Evolutionary conservation across 2,113 vertebrate genomes (phyloP), one percentile per base, ranked within the genome.

Genomic region (Phylloscopus trochiloides): DNA sequence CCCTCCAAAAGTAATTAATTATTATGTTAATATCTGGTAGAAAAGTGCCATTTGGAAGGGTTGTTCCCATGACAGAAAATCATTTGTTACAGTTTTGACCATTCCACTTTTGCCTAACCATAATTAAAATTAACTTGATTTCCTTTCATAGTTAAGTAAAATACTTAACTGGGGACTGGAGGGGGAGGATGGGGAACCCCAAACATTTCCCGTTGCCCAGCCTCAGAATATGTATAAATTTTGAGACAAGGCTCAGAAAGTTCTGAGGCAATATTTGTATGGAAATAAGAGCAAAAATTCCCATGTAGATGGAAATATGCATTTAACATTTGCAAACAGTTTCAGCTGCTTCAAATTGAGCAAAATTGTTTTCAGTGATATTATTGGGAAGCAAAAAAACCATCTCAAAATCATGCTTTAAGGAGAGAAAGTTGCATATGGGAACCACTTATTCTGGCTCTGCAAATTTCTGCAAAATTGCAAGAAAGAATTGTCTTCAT

Each of bases 281-380:
- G 61, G 40, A 82, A 74, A 74, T 63, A 77, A 74, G 57, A 95
- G 19, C 16, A 88, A 78, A 70, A 86, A 77, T 80, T 79, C 50
- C 32, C 40, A 5, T 22, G 8, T 74, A 52, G 16, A 17, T 25
- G 10, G 59, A 86, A 95, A 67, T 63, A 55, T 1, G 6, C 11
- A 42, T 88, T 79, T 93, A 86, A 77, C n/a, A 67, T 94, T 88
- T 94, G 50, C 25, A 83, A 66, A 55, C 31, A 77, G 50, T 45
- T 94, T 76, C 57, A 90, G 38, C 36, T 90, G n/a, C 34, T 96
- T 96, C 43, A 91, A 87, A 81, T 42, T 34, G 47, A 77, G 36
- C 55, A 77, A 83, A 78, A 83, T 52, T 65, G 20, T 57, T 87
- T 78, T 67, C 55, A 75, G 45, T 40, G 40, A 16, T 58, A 14